These are phyloP conservation scores for Bombus sibiricus DNA, from an alignment of 1,140 invertebrate species.

Conservation along the genomic window DNA sequence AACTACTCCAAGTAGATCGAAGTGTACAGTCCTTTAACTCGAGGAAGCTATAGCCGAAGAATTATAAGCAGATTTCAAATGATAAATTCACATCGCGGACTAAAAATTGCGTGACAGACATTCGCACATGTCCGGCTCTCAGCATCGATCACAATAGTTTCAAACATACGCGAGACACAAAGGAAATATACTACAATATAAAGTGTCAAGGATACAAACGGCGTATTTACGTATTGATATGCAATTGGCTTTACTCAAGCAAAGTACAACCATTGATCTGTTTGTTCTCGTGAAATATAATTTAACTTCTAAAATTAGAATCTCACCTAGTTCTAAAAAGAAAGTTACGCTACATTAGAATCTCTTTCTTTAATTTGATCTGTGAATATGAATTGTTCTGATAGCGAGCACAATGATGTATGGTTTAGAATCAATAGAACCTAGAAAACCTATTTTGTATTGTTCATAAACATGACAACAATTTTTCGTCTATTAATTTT, in stretches of 20 bases:
- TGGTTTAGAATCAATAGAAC: too few species aligned
- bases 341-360: background rate
- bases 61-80: background rate
- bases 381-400: background rate
- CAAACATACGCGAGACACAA: background rate
- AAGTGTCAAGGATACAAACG: conserved; percentile 40
- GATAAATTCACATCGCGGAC: background rate
- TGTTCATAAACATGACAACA: background rate
- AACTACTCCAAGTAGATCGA: background rate
- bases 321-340: background rate
- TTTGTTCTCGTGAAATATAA: background rate
- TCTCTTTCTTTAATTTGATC: background rate
- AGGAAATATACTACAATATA: background rate
- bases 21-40: background rate
- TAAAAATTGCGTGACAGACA: background rate
- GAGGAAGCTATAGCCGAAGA: background rate
- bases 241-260: conserved; percentile 9
- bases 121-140: conserved; percentile 4
- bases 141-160: conserved; percentile 38
- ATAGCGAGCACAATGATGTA: background rate
- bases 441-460: background rate
- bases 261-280: background rate
- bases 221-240: background rate
- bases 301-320: background rate
- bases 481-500: background rate